Percentiles rank a stretch among this genome's conserved stretches.
These are phyloP conservation scores for Criorhina ranunculi DNA, from an alignment of 2,888 invertebrate genomes.

Conservation along the genomic window DNA sequence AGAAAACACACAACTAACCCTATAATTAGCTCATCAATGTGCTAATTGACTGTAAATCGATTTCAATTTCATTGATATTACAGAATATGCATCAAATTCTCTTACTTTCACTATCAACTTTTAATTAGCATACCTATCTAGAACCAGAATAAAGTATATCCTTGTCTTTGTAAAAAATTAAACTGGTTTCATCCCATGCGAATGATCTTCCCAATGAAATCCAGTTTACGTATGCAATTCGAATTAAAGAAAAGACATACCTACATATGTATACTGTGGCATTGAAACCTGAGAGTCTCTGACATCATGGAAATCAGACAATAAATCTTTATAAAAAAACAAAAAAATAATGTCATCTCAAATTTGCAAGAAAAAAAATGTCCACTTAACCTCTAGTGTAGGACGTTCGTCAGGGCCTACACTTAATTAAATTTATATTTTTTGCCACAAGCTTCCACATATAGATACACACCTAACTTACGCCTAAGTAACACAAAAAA, in stretches of 20 bases:
- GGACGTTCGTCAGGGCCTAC: slow-evolving; percentile 69
- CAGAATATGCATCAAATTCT: slow-evolving; percentile 9
- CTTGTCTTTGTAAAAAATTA: slow-evolving; percentile 47
- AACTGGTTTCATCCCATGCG: slow-evolving; percentile 56
- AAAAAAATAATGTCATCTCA: slow-evolving; percentile 42
- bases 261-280: slow-evolving; percentile 1
- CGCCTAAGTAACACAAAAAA: slow-evolving; percentile 33
- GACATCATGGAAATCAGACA: slow-evolving; percentile 50
- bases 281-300: slow-evolving; percentile 51
- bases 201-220: slow-evolving; percentile 24
- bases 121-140: slow-evolving; percentile 29
- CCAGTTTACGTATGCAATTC: slow-evolving; percentile 57
- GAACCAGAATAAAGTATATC: slow-evolving; percentile 60
- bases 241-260: slow-evolving; percentile 39
- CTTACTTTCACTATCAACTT: slow-evolving; percentile 47
- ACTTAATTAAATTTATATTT: slow-evolving; percentile 52
- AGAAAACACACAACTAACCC: neutral
- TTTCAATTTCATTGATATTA: neutral
- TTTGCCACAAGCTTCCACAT: slow-evolving; percentile 18
- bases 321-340: slow-evolving; percentile 40
- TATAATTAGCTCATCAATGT: slow-evolving; percentile 27
- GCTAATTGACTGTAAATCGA: slow-evolving; percentile 20
- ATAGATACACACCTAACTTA: neutral
- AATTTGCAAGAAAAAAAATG: slow-evolving; percentile 18
- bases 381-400: slow-evolving; percentile 38